Evolutionary conservation across 1,140 invertebrate species (phyloP).

Genomic region (Muscidifurax raptorellus): DNA sequence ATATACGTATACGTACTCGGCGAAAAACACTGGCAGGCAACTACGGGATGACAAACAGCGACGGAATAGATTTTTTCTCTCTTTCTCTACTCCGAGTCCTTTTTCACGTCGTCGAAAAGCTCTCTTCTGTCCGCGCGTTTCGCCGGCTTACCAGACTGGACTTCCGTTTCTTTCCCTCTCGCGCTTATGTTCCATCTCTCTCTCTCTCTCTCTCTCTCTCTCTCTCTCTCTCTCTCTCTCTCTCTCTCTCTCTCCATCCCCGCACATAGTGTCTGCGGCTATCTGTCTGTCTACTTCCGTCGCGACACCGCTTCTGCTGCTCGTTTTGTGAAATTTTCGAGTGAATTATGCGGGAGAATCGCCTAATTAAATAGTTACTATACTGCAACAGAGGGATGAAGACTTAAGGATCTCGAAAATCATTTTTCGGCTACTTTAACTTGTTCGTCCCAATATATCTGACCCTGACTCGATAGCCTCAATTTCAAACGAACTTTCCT

Average conservation of each 20-base stretch:
- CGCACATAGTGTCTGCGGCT: background rate
- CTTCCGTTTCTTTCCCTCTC: constrained; percentile 42
- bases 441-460: too few relatives aligned
- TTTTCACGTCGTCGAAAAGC: constrained; percentile 24
- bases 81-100: constrained; percentile 23
- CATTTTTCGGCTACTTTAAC: background rate
- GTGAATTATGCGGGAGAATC: constrained; percentile 9
- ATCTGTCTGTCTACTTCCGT: constrained; percentile 16
- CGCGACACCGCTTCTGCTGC: background rate
- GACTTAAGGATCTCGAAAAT: background rate
- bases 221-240: background rate
- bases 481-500: background rate
- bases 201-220: background rate
- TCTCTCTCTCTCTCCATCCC: background rate
- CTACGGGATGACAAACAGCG: constrained; percentile 36
- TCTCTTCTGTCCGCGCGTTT: constrained; percentile 19
- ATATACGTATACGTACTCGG: background rate
- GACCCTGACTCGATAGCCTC: background rate
- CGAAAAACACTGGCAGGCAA: constrained; percentile 18
- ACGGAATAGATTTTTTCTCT: constrained; percentile 38
- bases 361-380: background rate
- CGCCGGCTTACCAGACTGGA: constrained; percentile 49
- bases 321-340: constrained; percentile 12
- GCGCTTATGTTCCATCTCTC: constrained; percentile 30
- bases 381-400: too few relatives aligned